These are phyloP conservation scores for Penelope pileata DNA, from an alignment of 2,113 vertebrate species.

Conservation along the genomic window DNA sequence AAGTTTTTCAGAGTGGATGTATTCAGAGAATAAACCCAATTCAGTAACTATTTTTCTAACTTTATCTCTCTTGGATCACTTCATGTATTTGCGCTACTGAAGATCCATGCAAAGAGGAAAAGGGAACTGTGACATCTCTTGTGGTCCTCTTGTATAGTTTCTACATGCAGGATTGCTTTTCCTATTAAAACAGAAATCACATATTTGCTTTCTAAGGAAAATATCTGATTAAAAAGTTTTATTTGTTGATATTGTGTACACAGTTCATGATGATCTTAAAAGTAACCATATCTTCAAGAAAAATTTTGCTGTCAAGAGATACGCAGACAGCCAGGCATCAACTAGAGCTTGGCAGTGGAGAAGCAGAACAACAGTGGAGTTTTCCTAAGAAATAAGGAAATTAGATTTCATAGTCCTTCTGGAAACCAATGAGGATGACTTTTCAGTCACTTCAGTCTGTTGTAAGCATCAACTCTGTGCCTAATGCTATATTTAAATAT, in stretches of 20 bases:
- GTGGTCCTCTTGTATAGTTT: background rate
- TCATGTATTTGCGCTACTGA: background rate
- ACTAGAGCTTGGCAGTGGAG: background rate
- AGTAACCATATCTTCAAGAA: background rate
- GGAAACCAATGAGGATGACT: background rate
- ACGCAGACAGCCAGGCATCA: background rate
- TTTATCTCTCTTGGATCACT: background rate
- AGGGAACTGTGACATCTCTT: background rate
- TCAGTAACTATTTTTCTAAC: background rate
- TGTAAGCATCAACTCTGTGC: background rate
- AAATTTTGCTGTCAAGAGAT: background rate
- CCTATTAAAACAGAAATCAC: background rate
- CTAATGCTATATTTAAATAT: background rate
- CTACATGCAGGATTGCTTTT: background rate
- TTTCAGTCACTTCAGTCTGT: background rate
- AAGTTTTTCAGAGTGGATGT: background rate
- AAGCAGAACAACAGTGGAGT: background rate
- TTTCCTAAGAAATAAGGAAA: background rate
- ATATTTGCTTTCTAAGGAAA: background rate
- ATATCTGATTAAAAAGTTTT: background rate
- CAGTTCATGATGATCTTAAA: background rate
- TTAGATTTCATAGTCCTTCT: background rate
- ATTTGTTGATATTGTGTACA: background rate
- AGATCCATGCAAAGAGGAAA: background rate
- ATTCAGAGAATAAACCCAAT: background rate